Evolutionary conservation across 2,888 invertebrate genomes (phyloP), one percentile per base, ranked within the genome.

Genomic region (Heliconius ethilla): DNA sequence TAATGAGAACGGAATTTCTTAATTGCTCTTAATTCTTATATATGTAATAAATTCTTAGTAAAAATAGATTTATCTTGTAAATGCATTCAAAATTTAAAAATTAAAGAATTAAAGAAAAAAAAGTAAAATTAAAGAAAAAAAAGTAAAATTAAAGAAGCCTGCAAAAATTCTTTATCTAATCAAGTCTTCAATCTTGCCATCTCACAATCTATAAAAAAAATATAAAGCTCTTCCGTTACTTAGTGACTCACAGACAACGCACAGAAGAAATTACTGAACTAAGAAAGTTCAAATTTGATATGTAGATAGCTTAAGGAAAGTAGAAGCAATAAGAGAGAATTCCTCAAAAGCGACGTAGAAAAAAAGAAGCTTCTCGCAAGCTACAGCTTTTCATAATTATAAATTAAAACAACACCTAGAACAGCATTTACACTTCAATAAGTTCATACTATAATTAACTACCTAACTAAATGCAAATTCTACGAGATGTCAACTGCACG

Each of bases 401-500:
- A 33, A 33, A 33, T 33, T 7, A 33, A 33, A 33, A 33, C 33
- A 33, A 33, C 5, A 7, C 0, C 7, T 33, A 33, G 7, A 33
- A 33, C 33, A 33, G 33, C 40, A 11, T 40, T 40, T 40, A 40
- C 40, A 11, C 11, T 11, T 40, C 3, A 40, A 40, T 7, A 18
- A 55, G 1, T 55, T 22, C 9, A 55, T 22, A 55, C 55, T 55
- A 55, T 55, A 55, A 22, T 13, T 25, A 25, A 63, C 13, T 7
- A 63, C 4, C 63, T 6, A 25, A 27, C 66, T 73, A 69, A 27
- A 63, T 29, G 25, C 27, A 45, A 75, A 77, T 73, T 55, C 75
- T 51, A 55, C 70, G 62, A 59, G 62, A 70, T 70, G 18, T 55
- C 40, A 70, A 67, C 78, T 76, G 51, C 81, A 55, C 73, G 76